These are phyloP conservation scores for Eclectus roratus DNA, from an alignment of 2,113 vertebrate species.

Conservation along the genomic window DNA sequence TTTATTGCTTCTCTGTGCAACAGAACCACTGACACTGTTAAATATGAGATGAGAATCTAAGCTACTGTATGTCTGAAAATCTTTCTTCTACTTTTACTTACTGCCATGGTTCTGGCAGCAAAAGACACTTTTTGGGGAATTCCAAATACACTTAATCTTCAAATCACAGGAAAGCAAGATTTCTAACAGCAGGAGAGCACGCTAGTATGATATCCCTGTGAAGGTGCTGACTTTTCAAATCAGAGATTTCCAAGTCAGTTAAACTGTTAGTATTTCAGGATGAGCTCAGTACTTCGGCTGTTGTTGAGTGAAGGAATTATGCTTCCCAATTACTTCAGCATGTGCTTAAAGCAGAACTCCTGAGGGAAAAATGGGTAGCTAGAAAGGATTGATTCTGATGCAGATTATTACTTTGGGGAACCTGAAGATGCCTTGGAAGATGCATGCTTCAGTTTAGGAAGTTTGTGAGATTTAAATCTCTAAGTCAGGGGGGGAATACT, in stretches of 20 bases:
- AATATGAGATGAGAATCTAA: neutral
- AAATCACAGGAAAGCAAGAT: neutral
- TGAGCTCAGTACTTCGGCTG: neutral
- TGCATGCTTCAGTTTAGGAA: neutral
- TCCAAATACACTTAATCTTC: neutral
- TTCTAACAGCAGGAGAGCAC: neutral
- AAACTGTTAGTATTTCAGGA: neutral
- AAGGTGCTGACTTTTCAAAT: neutral
- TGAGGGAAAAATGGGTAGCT: neutral
- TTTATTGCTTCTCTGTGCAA: neutral
- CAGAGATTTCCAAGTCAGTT: neutral
- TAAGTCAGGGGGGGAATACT: neutral
- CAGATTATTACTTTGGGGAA: neutral
- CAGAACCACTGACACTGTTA: neutral
- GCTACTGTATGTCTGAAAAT: neutral
- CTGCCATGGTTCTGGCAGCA: neutral
- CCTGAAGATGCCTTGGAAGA: neutral
- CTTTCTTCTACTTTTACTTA: neutral
- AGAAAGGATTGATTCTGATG: neutral
- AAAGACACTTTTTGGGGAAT: neutral
- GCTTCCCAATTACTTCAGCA: neutral
- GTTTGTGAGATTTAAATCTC: neutral
- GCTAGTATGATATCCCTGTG: neutral
- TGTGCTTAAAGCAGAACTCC: neutral
- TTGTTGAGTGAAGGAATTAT: neutral